A percentile compares a stretch with the other conserved stretches of the same genome.
Evolutionary conservation across 23 tunicate genomes (phyloP).

Genomic region (Ascidia mentula): DNA sequence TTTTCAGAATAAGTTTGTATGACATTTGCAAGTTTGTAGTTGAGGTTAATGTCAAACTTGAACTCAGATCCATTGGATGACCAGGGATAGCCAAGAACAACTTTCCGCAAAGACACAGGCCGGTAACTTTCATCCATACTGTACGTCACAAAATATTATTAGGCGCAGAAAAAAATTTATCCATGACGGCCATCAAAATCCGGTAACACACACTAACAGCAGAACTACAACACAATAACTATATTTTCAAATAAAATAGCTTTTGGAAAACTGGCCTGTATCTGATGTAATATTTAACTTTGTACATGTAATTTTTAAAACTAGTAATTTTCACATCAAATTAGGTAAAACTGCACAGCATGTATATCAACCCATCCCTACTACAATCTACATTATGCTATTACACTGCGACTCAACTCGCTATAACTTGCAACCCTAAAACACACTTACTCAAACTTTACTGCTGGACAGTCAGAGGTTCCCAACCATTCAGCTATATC

Average conservation of each 20-base stretch:
- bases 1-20: slow-evolving; percentile 74
- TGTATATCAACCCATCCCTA: too few relatives aligned
- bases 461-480: slow-evolving; percentile 36
- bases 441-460: slow-evolving; percentile 28
- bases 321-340: too few relatives aligned
- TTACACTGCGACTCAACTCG: too few relatives aligned
- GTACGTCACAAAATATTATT: not conserved
- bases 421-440: too few relatives aligned
- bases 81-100: slow-evolving; percentile 85
- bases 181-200: not conserved
- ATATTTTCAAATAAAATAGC: too few relatives aligned
- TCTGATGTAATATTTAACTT: too few relatives aligned
- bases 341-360: too few relatives aligned
- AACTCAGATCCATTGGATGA: slow-evolving; percentile 76
- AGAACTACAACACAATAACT: too few relatives aligned
- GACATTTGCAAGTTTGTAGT: slow-evolving; percentile 74
- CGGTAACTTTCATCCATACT: slow-evolving; percentile 70
- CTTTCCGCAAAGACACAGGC: slow-evolving; percentile 60
- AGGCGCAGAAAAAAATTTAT: not conserved
- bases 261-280: too few relatives aligned
- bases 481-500: slow-evolving; percentile 89
- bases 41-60: slow-evolving; percentile 79
- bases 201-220: not conserved
- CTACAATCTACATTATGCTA: too few relatives aligned
- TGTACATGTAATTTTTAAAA: too few relatives aligned